phyloP scores from a whole-genome alignment of 2,113 vertebrate species.

The Chlorodrepanis virens region DNA sequence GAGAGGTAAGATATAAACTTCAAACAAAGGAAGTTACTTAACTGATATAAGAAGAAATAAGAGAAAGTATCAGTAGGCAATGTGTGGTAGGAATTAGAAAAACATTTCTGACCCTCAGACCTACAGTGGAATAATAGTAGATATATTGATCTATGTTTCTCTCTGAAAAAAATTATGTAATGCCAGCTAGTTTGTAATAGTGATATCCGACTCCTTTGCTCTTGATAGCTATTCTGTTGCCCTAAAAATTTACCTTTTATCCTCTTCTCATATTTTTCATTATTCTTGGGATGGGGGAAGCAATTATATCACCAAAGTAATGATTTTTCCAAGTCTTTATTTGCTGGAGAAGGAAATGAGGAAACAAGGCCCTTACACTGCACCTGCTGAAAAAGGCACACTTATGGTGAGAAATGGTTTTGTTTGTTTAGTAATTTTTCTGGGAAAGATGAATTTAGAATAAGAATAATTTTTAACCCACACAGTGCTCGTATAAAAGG shows the following conservation, averaged over 20 bases:
- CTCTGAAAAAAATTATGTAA: neutral
- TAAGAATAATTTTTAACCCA: neutral
- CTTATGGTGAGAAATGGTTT: neutral
- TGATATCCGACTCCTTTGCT: neutral
- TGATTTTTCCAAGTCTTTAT: neutral
- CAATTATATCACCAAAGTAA: neutral
- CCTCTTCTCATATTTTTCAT: neutral
- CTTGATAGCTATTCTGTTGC: neutral
- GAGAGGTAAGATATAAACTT: neutral
- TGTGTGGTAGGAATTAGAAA: neutral
- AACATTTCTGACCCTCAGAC: neutral
- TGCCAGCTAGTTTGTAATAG: neutral
- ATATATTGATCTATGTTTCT: neutral
- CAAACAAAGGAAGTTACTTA: neutral
- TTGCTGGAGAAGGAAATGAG: neutral
- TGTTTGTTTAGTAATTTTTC: neutral
- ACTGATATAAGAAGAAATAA: neutral
- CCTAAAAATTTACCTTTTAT: neutral
- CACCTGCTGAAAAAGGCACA: neutral
- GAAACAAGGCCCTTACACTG: accelerated
- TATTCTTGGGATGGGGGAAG: neutral
- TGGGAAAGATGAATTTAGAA: neutral
- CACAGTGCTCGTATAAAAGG: neutral
- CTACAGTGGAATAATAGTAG: neutral
- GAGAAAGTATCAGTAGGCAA: neutral